Percentiles rank a stretch among this genome's conserved stretches.
Conservation (phyloP, 1,140 invertebrate genomes). For the Cataglyphis hispanica region DNA sequence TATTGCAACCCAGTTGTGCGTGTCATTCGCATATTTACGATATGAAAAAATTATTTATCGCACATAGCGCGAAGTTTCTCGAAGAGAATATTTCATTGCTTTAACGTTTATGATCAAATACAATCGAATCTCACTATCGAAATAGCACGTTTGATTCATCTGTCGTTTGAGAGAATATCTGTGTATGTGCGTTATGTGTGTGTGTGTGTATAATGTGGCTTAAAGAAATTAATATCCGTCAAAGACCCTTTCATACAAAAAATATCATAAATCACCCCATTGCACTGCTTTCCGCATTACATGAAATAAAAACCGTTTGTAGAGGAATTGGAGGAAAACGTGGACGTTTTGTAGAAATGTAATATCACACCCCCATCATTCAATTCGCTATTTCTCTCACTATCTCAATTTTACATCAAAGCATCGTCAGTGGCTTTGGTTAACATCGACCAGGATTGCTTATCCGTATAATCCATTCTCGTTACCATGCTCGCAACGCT, state of each 20-base stretch:
- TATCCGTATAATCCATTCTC: slow-evolving; percentile 37
- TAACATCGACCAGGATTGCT: slow-evolving; percentile 40
- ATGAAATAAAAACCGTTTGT: too few relatives aligned
- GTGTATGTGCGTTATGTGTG: background rate
- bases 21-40: background rate
- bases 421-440: slow-evolving; percentile 35
- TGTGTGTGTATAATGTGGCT: background rate
- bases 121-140: slow-evolving; percentile 2
- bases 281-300: background rate
- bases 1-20: background rate
- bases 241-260: background rate
- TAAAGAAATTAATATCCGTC: slow-evolving; percentile 34
- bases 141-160: background rate
- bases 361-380: background rate
- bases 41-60: slow-evolving; percentile 13
- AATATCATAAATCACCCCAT: slow-evolving; percentile 7
- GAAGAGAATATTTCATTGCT: slow-evolving; percentile 18
- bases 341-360: background rate
- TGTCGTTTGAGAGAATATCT: slow-evolving; percentile 12
- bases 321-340: too few relatives aligned
- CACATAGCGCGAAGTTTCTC: background rate
- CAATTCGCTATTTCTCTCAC: slow-evolving; percentile 26
- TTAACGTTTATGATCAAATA: background rate
- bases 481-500: slow-evolving; percentile 20
- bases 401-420: slow-evolving; percentile 50